Evolutionary conservation across 2,113 vertebrate genomes (phyloP).

Genomic region (Colossoma macropomum): DNA sequence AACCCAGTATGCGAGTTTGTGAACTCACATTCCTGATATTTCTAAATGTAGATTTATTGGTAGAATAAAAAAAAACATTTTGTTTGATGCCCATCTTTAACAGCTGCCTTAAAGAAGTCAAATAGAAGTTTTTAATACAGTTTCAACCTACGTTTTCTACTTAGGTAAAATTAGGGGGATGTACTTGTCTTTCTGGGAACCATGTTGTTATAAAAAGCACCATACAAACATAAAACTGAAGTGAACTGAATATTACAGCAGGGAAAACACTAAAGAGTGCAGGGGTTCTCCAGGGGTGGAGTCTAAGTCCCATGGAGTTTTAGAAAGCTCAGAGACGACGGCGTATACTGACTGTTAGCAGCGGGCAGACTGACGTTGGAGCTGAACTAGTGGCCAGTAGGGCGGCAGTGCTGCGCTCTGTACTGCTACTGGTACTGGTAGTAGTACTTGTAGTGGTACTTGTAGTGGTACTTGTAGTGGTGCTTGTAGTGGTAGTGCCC

Average conservation of each 20-base stretch:
- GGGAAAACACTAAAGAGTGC: not conserved
- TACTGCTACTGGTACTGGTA: conserved; percentile 5
- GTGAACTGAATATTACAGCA: not conserved
- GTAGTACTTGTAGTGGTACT: not conserved
- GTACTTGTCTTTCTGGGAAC: no score
- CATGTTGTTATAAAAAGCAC: no score
- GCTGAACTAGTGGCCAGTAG: conserved; percentile 39
- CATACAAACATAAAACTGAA: no score
- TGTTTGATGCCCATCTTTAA: no score
- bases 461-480: not conserved
- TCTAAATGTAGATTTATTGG: no score
- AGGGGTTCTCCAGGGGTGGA: not conserved
- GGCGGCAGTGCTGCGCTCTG: conserved; percentile 16
- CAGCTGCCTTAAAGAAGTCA: no score
- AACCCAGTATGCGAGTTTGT: no score
- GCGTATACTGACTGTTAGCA: conserved; percentile 51
- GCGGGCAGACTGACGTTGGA: conserved; percentile 43
- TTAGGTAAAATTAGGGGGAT: no score
- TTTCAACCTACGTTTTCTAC: no score
- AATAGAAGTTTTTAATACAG: no score
- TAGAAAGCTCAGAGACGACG: conserved; percentile 30
- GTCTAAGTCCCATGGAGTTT: not conserved
- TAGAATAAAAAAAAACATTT: no score
- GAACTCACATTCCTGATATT: no score
- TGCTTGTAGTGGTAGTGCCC: conserved; percentile 33